Percentiles rank a stretch among this genome's conserved stretches.
Evolutionary conservation across 1,140 invertebrate species (phyloP).

Genomic region (Psilanteris sp.): DNA sequence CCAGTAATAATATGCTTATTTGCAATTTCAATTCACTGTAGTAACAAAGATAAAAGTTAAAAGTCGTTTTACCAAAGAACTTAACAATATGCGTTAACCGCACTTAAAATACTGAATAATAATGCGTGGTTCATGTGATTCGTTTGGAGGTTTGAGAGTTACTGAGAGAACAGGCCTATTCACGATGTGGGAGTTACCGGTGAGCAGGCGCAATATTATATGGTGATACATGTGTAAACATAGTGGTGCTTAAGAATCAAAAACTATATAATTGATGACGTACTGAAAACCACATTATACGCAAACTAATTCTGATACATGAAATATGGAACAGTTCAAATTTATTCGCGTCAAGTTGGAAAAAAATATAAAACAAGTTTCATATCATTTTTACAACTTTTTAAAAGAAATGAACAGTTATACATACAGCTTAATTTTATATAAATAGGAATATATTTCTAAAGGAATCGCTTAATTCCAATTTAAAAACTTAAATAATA

Average conservation of each 20-base stretch:
- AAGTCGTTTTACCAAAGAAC: constrained; percentile 43
- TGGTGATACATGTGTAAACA: constrained; percentile 60
- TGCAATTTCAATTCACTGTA: no score
- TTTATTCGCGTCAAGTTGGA: no score
- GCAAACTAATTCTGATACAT: constrained; percentile 29
- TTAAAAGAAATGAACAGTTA: no score
- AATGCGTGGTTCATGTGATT: constrained; percentile 69
- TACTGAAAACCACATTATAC: constrained; percentile 40
- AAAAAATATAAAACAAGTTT: no score
- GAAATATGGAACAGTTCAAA: constrained; percentile 10
- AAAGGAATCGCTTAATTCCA: no score
- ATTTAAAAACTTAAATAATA: no score
- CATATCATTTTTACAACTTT: no score
- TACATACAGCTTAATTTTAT: no score
- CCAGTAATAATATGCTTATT: no score
- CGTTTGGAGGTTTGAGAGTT: constrained; percentile 73
- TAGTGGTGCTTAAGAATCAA: constrained; percentile 46
- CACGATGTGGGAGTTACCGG: constrained; percentile 68
- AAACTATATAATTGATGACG: constrained; percentile 55
- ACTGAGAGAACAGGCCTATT: constrained; percentile 71
- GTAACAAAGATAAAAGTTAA: constrained; percentile 14
- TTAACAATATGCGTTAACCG: constrained; percentile 49
- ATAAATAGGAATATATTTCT: no score
- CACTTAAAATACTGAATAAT: constrained; percentile 58
- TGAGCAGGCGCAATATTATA: constrained; percentile 73